A percentile compares a stretch with the other conserved stretches of the same genome.
These are phyloP conservation scores for Paramormyrops kingsleyae DNA, from an alignment of 2,113 vertebrate species.

Conservation along the genomic window DNA sequence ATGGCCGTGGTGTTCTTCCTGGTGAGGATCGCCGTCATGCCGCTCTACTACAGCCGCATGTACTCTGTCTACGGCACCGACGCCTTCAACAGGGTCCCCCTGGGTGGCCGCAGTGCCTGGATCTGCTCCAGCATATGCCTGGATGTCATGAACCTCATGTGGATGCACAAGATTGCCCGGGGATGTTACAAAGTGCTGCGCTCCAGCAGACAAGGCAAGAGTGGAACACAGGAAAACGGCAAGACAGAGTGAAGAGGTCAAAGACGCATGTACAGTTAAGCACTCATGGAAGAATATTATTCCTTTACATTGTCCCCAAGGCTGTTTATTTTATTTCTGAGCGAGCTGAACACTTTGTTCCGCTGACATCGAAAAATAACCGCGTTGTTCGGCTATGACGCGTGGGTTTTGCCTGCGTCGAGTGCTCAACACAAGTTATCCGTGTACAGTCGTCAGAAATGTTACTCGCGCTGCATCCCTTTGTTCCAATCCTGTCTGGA, in stretches of 20 bases:
- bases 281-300: not conserved
- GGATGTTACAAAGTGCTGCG: constrained; percentile 73
- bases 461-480: not conserved
- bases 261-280: not conserved
- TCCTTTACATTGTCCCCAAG: not conserved
- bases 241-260: constrained; percentile 53
- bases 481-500: not conserved
- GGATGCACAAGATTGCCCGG: constrained; percentile 79
- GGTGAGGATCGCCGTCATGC: constrained; percentile 71
- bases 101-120: constrained; percentile 62
- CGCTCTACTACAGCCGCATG: constrained; percentile 61
- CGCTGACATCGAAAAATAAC: not conserved
- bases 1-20: constrained; percentile 76
- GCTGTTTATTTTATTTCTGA: not conserved
- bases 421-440: not conserved
- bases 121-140: constrained; percentile 60
- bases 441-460: not conserved
- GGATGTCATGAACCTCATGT: constrained; percentile 80
- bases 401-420: not conserved
- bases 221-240: constrained; percentile 59
- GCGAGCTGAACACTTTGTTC: not conserved
- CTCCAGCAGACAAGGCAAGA: constrained; percentile 53
- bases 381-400: not conserved
- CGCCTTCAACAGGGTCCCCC: constrained; percentile 60
- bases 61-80: constrained; percentile 66